A percentile compares a stretch with the other conserved stretches of the same genome.
Conservation (phyloP, 2,888 invertebrate genomes). For the Tachina lurida region DNA sequence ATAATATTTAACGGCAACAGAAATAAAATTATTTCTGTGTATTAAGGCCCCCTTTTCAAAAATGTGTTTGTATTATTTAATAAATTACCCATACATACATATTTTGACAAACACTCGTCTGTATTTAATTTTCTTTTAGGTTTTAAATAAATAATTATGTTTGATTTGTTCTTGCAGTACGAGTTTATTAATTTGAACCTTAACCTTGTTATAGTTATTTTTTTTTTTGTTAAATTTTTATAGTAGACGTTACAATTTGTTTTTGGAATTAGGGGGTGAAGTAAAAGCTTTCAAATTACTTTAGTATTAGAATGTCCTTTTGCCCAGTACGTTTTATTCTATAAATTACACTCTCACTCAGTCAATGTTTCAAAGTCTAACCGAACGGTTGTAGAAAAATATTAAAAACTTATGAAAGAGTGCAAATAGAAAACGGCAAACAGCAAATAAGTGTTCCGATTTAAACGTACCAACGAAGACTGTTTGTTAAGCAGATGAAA, state of each 20-base stretch:
- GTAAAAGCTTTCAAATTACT: background rate
- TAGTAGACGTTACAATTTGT: background rate
- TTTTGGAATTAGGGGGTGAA: background rate
- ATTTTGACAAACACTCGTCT: background rate
- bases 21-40: no score
- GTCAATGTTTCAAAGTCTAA: constrained; percentile 59
- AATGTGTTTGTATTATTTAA: no score
- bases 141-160: constrained; percentile 70
- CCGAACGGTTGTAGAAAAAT: constrained; percentile 37
- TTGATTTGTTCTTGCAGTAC: constrained; percentile 47
- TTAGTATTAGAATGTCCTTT: background rate
- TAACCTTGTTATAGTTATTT: constrained; percentile 26
- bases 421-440: background rate
- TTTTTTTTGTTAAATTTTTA: background rate
- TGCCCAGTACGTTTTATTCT: background rate
- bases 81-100: no score
- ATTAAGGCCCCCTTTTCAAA: no score
- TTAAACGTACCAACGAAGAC: background rate
- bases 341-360: background rate
- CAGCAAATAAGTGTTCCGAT: background rate
- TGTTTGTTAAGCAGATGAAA: no score
- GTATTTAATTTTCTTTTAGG: constrained; percentile 6
- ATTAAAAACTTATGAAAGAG: background rate
- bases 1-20: no score
- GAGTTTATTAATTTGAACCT: constrained; percentile 10